Conservation (phyloP, 2,888 invertebrate species). For the Ashinkailepas kermadecensis region DNA sequence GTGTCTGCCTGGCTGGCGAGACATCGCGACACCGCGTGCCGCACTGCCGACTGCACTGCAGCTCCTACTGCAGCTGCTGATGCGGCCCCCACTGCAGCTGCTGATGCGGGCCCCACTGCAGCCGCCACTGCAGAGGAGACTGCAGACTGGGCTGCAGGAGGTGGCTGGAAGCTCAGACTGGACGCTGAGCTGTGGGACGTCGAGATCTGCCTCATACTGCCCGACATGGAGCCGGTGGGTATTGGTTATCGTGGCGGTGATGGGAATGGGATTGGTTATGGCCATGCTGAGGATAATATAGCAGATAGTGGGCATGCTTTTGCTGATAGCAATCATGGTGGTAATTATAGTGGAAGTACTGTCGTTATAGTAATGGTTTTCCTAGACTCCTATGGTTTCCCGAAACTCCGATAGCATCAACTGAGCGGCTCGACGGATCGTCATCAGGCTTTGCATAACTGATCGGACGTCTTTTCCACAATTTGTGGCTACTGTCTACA, state of each 20-base stretch:
- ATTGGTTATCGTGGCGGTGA: neutral
- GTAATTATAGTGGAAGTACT: neutral
- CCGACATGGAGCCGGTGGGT: neutral
- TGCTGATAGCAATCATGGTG: neutral
- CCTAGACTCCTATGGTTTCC: neutral
- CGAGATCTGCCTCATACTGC: neutral
- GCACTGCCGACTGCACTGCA: too few relatives aligned
- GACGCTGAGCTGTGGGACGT: slow-evolving; percentile 18
- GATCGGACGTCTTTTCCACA: too few relatives aligned
- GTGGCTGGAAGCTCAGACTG: neutral
- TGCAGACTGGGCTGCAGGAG: neutral
- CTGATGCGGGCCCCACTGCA: neutral
- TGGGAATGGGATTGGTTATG: neutral
- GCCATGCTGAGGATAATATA: neutral
- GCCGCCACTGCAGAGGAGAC: neutral
- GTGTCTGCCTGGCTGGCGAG: neutral
- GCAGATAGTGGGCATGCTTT: neutral
- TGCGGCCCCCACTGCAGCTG: too few relatives aligned
- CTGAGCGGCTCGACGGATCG: too few relatives aligned
- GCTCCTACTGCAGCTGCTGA: too few relatives aligned
- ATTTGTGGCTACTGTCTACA: too few relatives aligned
- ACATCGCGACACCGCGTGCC: neutral
- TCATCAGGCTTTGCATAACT: too few relatives aligned
- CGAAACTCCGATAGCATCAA: neutral
- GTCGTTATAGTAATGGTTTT: neutral